Conservation (phyloP, 2,797 vertebrate genomes). For the Falco rusticolus region DNA sequence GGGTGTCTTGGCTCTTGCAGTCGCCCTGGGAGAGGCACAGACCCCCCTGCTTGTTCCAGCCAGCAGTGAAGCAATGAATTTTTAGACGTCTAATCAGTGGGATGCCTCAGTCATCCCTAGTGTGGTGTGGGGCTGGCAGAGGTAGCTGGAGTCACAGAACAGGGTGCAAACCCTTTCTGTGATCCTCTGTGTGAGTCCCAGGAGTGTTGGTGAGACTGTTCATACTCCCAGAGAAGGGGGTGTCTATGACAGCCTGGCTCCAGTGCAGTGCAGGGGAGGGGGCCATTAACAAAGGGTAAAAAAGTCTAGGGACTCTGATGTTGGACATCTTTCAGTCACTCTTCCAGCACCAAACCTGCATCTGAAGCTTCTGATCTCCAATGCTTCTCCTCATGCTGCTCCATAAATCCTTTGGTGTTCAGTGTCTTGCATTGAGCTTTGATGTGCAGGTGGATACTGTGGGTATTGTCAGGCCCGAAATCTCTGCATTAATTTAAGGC, state of each 20-base stretch:
- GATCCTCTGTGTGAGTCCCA: rapidly evolving
- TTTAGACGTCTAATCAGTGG: background rate
- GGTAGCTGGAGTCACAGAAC: rapidly evolving
- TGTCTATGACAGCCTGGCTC: background rate
- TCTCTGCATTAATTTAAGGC: background rate
- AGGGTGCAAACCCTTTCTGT: background rate
- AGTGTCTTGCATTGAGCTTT: rapidly evolving
- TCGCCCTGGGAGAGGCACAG: background rate
- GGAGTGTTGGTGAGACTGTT: background rate
- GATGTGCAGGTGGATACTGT: background rate
- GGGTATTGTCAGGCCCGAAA: background rate
- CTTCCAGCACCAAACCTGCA: background rate
- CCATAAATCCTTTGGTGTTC: background rate
- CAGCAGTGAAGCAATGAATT: background rate
- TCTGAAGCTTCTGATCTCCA: background rate
- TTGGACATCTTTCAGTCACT: background rate
- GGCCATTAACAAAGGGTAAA: rapidly evolving
- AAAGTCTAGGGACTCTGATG: background rate
- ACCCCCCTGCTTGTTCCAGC: background rate
- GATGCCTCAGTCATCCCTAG: background rate
- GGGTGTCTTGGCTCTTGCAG: background rate
- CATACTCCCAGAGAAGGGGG: rapidly evolving
- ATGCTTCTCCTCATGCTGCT: rapidly evolving
- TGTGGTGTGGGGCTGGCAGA: rapidly evolving
- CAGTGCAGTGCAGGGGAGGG: rapidly evolving